A percentile compares a stretch with the other conserved stretches of the same genome.
These are phyloP conservation scores for Passer montanus DNA, from an alignment of 2,113 vertebrate genomes.

Conservation along the genomic window DNA sequence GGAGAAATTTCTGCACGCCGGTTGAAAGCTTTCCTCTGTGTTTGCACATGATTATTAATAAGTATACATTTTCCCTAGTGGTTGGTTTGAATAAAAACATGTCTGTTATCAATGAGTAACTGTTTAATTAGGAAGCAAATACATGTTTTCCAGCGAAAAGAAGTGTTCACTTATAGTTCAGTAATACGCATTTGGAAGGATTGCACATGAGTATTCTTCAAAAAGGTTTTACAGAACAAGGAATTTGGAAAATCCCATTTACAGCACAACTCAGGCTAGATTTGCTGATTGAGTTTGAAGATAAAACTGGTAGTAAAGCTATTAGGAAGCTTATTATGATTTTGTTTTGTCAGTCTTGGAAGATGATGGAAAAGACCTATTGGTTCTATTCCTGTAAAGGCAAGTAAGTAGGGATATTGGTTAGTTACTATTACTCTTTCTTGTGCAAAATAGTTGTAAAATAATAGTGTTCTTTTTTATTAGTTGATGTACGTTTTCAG, in stretches of 20 bases:
- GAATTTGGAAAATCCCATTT: not conserved
- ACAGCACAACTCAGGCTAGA: not conserved
- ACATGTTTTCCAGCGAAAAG: not conserved
- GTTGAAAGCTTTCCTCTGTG: not conserved
- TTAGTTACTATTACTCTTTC: not conserved
- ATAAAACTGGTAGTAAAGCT: not conserved
- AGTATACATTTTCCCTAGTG: not conserved
- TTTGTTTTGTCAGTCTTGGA: not conserved
- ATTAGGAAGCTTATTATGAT: not conserved
- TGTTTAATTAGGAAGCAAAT: not conserved
- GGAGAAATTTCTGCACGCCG: not conserved
- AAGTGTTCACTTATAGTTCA: not conserved
- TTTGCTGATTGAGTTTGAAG: not conserved
- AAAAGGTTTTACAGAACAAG: not conserved
- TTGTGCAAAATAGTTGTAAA: not conserved
- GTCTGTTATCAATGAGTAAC: not conserved
- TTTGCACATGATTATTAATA: not conserved
- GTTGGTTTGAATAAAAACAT: not conserved
- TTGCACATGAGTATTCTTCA: not conserved
- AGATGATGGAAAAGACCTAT: constrained; percentile 62
- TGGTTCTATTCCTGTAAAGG: constrained; percentile 28
- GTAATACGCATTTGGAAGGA: not conserved
- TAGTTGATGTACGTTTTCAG: not conserved
- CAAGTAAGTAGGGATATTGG: not conserved
- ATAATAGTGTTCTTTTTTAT: not conserved